Conservation (phyloP, 2,888 invertebrate genomes). For the Agrochola lychnidis region DNA sequence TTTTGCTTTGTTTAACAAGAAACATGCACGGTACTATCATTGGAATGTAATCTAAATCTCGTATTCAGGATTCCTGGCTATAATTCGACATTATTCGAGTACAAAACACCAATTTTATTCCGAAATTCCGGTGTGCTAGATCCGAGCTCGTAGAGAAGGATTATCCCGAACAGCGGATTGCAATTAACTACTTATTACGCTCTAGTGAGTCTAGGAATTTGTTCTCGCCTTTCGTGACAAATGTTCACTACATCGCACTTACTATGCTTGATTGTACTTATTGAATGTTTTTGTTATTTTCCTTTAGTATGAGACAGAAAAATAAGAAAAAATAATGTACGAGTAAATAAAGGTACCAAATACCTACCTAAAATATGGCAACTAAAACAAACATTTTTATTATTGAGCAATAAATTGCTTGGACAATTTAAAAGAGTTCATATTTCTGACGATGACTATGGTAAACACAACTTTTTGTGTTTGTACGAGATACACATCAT, state of each 20-base stretch:
- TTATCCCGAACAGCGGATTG: conserved; percentile 41
- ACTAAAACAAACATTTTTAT: not conserved
- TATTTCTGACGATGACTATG: conserved; percentile 1
- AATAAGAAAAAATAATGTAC: not conserved
- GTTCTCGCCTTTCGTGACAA: conserved; percentile 9
- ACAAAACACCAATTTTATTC: conserved; percentile 16
- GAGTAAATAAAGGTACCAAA: not conserved
- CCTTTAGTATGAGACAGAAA: not conserved
- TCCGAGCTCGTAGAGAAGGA: conserved; percentile 20
- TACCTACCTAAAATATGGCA: not conserved
- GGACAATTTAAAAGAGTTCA: not conserved
- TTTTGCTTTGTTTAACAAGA: conserved; percentile 1
- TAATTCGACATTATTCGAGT: conserved; percentile 3
- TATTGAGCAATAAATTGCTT: not conserved
- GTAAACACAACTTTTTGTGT: conserved; percentile 1
- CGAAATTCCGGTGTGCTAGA: conserved; percentile 5
- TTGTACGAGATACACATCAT: no score
- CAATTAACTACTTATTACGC: conserved; percentile 51
- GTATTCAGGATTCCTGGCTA: not conserved
- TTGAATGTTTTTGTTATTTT: not conserved
- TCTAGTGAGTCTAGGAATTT: conserved; percentile 19
- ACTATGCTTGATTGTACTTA: not conserved
- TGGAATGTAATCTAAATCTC: not conserved
- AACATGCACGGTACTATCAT: not conserved
- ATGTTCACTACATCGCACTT: not conserved